Evolutionary conservation across 2,113 vertebrate species (phyloP), one percentile per base, ranked within the genome.

Genomic region (Sinocyclocheilus anshuiensis): DNA sequence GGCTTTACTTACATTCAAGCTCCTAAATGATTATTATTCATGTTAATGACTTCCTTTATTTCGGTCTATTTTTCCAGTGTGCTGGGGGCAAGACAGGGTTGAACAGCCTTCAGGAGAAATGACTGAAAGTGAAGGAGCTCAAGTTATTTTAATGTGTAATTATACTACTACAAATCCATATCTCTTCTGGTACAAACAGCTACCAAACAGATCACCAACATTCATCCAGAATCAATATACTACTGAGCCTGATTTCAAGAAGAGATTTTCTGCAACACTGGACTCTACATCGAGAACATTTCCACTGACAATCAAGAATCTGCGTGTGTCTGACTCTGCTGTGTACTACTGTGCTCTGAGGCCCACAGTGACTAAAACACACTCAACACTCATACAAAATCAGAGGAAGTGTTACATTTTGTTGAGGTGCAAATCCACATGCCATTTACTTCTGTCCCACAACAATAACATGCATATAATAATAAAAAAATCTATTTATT

Each of bases 301-400:
- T 76, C 74, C 42, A 3, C 74, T 76, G 74, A 22, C 9, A 12
- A 76, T 76, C 42, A 1, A 76, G 74, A 13, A 76, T 26, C 4
- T 76, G 8, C 4, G 1, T 16, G 50, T 53, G 50, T 55, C 53
- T 3, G 53, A 55, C 53, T 20, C 16, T 55, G 53, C 53, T 55
- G 13, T 55, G 53, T 55, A 55, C 16, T 55, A 55, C 53, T 55
- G 53, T 2, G 53, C 53, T 18, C 53, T 55, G 53, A 0, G 4
- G 53, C 77, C 83, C 87, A 88, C 84, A 86, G 84, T 86, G 59
- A 85, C 53, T 69, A 16, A 55, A 55, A 55, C 53, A 55, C 53
- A 55, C 42, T 18, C 16, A 55, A 55, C 53, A 55, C 53, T 55
- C 42, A 12, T 7, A 55, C 53, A 55, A 18, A 55, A 18, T 18